phyloP scores from a whole-genome alignment of 30 jellyfish, hydroid and myxozoan species.

The Aurelia coerulea region DNA sequence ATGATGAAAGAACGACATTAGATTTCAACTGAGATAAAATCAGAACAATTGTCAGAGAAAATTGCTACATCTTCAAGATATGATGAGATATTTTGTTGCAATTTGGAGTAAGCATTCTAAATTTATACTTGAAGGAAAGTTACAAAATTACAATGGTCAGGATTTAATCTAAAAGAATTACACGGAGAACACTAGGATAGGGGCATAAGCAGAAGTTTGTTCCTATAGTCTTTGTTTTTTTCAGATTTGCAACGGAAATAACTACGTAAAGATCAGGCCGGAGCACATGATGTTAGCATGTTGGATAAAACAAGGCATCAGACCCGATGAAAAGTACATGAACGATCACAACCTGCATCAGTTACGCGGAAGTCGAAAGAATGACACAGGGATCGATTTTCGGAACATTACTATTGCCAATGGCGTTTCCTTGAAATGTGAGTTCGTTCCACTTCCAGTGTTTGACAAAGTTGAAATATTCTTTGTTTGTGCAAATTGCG shows the following conservation, averaged over 20 bases:
- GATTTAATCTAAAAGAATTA: too few species aligned
- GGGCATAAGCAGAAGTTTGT: too few species aligned
- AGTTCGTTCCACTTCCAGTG: conserved; percentile 58
- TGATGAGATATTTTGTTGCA: too few species aligned
- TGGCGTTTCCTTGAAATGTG: conserved; percentile 72
- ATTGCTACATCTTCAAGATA: too few species aligned
- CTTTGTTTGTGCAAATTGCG: conserved; percentile 75
- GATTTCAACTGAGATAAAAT: too few species aligned
- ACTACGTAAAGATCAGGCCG: conserved; percentile 34
- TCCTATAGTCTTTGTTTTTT: background rate
- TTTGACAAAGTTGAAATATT: conserved; percentile 67
- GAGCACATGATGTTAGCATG: conserved; percentile 75
- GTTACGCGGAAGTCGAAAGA: conserved; percentile 28
- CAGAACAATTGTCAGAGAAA: too few species aligned
- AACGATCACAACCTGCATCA: conserved; percentile 26
- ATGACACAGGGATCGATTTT: conserved; percentile 54
- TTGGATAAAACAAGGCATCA: conserved; percentile 57
- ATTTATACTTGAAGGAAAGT: too few species aligned
- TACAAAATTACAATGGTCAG: too few species aligned
- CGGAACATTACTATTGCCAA: conserved; percentile 53
- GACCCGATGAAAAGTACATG: conserved; percentile 53
- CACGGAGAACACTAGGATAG: too few species aligned
- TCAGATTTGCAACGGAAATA: conserved; percentile 76
- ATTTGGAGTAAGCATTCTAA: too few species aligned
- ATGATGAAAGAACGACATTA: too few species aligned